Evolutionary conservation across 2,888 invertebrate species (phyloP).

Genomic region (Cepaea hortensis): DNA sequence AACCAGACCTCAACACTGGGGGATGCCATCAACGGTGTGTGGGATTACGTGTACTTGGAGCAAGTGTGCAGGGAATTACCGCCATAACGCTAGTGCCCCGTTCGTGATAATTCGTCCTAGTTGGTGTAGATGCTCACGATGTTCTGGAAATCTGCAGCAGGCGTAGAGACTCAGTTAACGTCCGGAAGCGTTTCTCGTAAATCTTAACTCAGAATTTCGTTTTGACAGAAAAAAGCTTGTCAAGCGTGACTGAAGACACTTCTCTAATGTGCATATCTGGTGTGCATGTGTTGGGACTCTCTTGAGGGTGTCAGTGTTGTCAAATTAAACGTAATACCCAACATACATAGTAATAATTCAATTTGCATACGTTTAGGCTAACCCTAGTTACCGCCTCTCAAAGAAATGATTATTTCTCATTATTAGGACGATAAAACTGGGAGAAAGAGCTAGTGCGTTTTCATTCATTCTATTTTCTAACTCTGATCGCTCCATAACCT

Average conservation of each 20-base stretch:
- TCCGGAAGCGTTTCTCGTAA: conserved; percentile 3
- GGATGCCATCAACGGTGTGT: background rate
- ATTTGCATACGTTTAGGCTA: conserved; percentile 8
- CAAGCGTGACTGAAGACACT: conserved; percentile 20
- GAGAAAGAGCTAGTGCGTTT: background rate
- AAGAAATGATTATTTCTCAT: background rate
- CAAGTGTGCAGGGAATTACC: conserved; percentile 10
- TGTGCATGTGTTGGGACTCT: conserved; percentile 33
- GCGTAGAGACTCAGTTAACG: background rate
- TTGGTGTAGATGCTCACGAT: background rate
- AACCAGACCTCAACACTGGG: background rate
- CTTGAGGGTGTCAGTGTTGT: conserved; percentile 28
- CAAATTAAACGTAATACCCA: conserved; percentile 11
- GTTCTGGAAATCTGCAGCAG: conserved; percentile 2
- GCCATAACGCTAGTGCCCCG: background rate
- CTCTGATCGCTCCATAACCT: background rate
- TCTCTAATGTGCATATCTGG: conserved; percentile 29
- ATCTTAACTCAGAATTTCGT: conserved; percentile 1
- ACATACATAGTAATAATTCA: conserved; percentile 16
- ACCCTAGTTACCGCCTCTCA: conserved; percentile 19
- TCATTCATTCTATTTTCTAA: background rate
- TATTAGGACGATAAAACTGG: background rate
- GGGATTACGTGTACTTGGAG: background rate
- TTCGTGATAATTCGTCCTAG: conserved; percentile 22
- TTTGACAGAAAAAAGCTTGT: conserved; percentile 29